Conservation (phyloP, 2,888 invertebrate species). For the Drosophila diplacantha region DNA sequence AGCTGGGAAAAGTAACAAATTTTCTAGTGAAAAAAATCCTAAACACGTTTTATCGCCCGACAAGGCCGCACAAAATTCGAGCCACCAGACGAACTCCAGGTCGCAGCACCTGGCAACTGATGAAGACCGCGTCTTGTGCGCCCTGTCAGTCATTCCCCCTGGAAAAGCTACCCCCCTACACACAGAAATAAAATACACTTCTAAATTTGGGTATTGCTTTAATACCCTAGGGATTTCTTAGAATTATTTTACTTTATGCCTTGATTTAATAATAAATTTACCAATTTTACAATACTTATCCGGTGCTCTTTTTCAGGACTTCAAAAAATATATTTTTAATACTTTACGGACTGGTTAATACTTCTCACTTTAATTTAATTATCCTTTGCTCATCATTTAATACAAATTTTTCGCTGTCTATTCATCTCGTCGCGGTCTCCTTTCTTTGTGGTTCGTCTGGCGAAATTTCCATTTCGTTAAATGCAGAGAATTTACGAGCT, state of each 20-base stretch:
- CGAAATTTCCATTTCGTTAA: constrained; percentile 63
- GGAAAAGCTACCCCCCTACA: background rate
- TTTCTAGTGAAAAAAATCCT: constrained; percentile 38
- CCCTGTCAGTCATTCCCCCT: constrained; percentile 34
- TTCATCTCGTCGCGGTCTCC: constrained; percentile 2
- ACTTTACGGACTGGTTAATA: too few relatives aligned
- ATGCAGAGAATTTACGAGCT: constrained; percentile 61
- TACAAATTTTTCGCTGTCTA: constrained; percentile 1
- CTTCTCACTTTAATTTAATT: background rate
- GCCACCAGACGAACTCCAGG: constrained; percentile 22
- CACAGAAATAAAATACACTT: background rate
- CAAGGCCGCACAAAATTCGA: constrained; percentile 35
- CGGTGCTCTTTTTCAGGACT: too few relatives aligned
- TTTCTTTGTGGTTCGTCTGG: constrained; percentile 34
- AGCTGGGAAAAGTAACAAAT: constrained; percentile 36
- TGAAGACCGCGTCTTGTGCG: constrained; percentile 17
- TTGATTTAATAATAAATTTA: background rate
- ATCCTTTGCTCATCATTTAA: background rate
- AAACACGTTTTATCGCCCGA: constrained; percentile 49
- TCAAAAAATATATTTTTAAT: background rate
- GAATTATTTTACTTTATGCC: background rate
- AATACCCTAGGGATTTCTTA: background rate
- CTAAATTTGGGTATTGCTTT: background rate
- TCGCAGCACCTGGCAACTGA: constrained; percentile 31
- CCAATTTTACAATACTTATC: background rate